Percentiles rank a stretch among this genome's conserved stretches.
Evolutionary conservation across 2,113 vertebrate genomes (phyloP).

Genomic region (Hippocampus abdominalis): DNA sequence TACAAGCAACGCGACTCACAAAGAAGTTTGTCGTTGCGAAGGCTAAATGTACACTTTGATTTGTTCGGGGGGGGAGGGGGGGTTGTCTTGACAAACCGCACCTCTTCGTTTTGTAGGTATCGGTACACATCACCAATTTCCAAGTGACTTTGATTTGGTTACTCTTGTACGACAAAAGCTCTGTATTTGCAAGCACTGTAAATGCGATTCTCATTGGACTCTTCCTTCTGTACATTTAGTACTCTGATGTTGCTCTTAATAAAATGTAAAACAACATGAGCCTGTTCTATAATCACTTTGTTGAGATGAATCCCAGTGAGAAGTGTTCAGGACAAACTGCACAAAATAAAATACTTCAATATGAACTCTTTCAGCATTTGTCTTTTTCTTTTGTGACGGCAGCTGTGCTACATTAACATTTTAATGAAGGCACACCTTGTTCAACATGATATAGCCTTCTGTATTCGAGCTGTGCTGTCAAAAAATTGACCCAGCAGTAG

Average conservation of each 20-base stretch:
- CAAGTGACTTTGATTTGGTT: conserved; percentile 80
- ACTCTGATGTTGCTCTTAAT: conserved; percentile 92
- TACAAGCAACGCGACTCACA: conserved; percentile 40
- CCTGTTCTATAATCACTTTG: conserved; percentile 45
- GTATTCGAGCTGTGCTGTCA: not conserved
- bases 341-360: conserved; percentile 48
- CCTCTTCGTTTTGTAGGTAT: conserved; percentile 74
- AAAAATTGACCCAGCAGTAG: not conserved
- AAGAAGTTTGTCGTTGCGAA: conserved; percentile 65
- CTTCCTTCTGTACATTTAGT: conserved; percentile 87
- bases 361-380: conserved; percentile 19
- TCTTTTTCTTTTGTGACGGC: conserved; percentile 12
- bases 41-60: conserved; percentile 66
- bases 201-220: conserved; percentile 80
- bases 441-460: not conserved
- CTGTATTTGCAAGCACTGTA: conserved; percentile 89
- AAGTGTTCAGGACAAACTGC: conserved; percentile 24
- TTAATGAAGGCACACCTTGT: not conserved
- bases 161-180: conserved; percentile 84
- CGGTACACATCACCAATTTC: conserved; percentile 73
- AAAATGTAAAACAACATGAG: conserved; percentile 75
- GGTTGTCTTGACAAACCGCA: conserved; percentile 62
- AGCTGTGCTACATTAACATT: conserved; percentile 1
- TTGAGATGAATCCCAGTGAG: conserved; percentile 35
- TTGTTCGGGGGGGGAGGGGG: conserved; percentile 34